Evolutionary conservation across 1,140 invertebrate genomes (phyloP), one percentile per base, ranked within the genome.

Genomic region (Rhyacophila brunnea): DNA sequence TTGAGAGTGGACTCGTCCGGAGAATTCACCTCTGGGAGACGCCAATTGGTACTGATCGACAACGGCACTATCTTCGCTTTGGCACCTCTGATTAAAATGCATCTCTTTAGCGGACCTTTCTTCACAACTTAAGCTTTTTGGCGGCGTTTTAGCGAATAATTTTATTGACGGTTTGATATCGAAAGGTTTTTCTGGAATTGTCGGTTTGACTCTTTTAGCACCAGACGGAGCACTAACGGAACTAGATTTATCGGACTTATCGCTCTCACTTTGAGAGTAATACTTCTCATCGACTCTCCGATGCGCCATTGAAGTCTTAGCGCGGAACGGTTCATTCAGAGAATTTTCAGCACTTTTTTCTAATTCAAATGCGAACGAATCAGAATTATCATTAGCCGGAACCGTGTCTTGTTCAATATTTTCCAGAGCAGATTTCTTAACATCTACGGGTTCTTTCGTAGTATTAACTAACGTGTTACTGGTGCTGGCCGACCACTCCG

Each of bases 401-500:
- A 15, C 10, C 10, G 17, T 18, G 9, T 46, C 45, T 46, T 57
- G 57, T 23, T 15, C 4, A 9, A 9, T 15, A 60, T 82, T 80
- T 3, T 80, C 79, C 18, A 82, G 61, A 1, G 80, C 81, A 60
- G 82, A 82, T 47, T 82, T 81, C 43, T 81, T 81, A 6, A 79
- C 79, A 51, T 64, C 62, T 13, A 61, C 28, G 5, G 71, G 71
- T 65, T 79, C 77, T 60, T 72, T 70, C n/a, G 77, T 70, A n/a
- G 80, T 79, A 2, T 74, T 77, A 6, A 83, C 74, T 10, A 84
- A 62, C 0, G 82, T 84, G 44, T 81, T 80, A 69, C 81, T 83
- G 7, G 81, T 83, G 35, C 81, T 83, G 0, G 80, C 81, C 9
- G 82, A 83, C 82, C 82, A 84, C 57, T 84, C 81, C 14, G 81